A percentile compares a stretch with the other conserved stretches of the same genome.
phyloP scores from a whole-genome alignment of 2,888 invertebrate genomes.

The Leistus spinibarbis region DNA sequence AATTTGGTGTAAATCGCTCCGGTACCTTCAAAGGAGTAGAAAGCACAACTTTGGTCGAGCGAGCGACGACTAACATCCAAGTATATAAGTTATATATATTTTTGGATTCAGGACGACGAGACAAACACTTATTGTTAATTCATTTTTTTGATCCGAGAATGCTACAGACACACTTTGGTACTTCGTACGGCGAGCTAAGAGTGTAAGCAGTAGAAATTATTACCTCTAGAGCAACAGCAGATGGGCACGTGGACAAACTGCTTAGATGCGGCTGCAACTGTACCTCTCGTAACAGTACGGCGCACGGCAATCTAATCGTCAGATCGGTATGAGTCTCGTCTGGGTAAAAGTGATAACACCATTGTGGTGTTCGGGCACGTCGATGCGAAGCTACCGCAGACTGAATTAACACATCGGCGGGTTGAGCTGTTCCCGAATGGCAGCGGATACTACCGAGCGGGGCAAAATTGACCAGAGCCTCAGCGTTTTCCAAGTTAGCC shows the following conservation, averaged over 20 bases:
- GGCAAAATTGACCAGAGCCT: slow-evolving; percentile 87
- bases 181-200: too few relatives aligned
- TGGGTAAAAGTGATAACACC: slow-evolving; percentile 95
- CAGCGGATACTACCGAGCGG: slow-evolving; percentile 73
- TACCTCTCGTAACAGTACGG: slow-evolving; percentile 85
- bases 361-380: slow-evolving; percentile 87
- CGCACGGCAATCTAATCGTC: slow-evolving; percentile 84
- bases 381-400: slow-evolving; percentile 79
- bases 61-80: too few relatives aligned
- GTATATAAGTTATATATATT: too few relatives aligned
- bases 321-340: slow-evolving; percentile 89
- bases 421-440: slow-evolving; percentile 72
- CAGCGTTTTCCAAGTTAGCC: slow-evolving; percentile 67
- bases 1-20: too few relatives aligned
- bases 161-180: too few relatives aligned
- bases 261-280: slow-evolving; percentile 85
- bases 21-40: too few relatives aligned
- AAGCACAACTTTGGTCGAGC: too few relatives aligned
- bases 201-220: too few relatives aligned
- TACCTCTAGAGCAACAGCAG: slow-evolving; percentile 85
- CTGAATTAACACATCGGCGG: slow-evolving; percentile 87
- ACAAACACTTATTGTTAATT: too few relatives aligned
- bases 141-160: too few relatives aligned
- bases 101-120: too few relatives aligned
- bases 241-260: slow-evolving; percentile 86